These are phyloP conservation scores for Panopea generosa DNA, from an alignment of 2,888 invertebrate genomes.

Conservation along the genomic window DNA sequence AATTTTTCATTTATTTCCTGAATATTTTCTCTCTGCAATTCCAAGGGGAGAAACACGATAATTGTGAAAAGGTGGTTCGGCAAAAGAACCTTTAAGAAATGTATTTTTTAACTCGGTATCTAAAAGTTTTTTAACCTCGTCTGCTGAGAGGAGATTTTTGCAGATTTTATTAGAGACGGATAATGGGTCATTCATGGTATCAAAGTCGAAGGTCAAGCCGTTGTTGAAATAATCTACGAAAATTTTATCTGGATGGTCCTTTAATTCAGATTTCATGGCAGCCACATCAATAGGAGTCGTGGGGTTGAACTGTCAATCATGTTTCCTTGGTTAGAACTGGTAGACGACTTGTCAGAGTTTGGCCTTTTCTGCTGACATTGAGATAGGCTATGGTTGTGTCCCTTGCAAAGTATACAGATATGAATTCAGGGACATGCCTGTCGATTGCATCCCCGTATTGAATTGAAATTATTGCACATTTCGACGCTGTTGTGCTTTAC, in stretches of 20 bases:
- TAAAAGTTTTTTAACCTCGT: conserved; percentile 27
- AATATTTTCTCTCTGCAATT: conserved; percentile 52
- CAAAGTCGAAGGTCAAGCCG: conserved; percentile 11
- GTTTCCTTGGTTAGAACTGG: too few relatives aligned
- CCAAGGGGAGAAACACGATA: conserved; percentile 52
- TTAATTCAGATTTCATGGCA: neutral
- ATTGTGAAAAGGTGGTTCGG: conserved; percentile 25
- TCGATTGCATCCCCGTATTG: too few relatives aligned
- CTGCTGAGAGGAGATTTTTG: conserved; percentile 49
- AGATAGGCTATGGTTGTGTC: too few relatives aligned
- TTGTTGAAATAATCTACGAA: neutral
- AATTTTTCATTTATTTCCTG: conserved; percentile 53
- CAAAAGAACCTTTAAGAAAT: conserved; percentile 51
- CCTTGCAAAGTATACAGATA: too few relatives aligned
- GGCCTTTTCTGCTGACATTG: too few relatives aligned
- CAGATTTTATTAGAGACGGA: conserved; percentile 9
- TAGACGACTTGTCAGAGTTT: too few relatives aligned
- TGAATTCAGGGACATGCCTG: too few relatives aligned
- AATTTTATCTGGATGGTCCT: neutral
- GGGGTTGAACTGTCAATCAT: neutral
- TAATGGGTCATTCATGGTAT: neutral
- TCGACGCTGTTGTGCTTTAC: too few relatives aligned
- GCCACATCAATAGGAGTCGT: conserved; percentile 5
- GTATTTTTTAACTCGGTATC: conserved; percentile 47
- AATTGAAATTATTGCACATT: too few relatives aligned